Evolutionary conservation across 2,888 invertebrate species (phyloP).

Genomic region (Drosophila prostipennis): DNA sequence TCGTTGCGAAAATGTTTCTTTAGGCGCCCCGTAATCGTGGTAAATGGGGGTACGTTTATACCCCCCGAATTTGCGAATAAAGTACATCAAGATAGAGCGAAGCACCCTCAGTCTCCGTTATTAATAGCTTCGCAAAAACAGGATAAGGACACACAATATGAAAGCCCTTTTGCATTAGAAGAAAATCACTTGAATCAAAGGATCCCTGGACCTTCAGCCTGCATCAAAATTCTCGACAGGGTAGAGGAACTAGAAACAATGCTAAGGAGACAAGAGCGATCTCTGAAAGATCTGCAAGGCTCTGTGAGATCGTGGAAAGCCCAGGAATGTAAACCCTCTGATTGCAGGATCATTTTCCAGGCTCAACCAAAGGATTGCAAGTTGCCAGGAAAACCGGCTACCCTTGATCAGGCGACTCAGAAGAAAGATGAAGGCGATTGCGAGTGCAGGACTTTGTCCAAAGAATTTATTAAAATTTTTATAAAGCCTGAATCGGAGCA

Average conservation of each 20-base stretch:
- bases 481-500: background rate
- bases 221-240: slow-evolving; percentile 3
- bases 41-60: background rate
- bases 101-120: background rate
- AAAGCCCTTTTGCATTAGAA: background rate
- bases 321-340: background rate
- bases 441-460: slow-evolving; percentile 1
- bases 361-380: background rate
- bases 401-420: background rate
- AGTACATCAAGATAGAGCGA: background rate
- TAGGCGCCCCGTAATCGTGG: slow-evolving; percentile 12
- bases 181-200: too few species aligned
- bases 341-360: background rate
- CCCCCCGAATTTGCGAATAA: background rate
- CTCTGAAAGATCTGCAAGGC: slow-evolving; percentile 7
- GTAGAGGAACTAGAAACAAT: slow-evolving; percentile 13
- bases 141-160: slow-evolving; percentile 8
- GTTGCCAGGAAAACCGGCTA: background rate
- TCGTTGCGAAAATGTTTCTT: background rate
- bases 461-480: slow-evolving; percentile 27
- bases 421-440: background rate
- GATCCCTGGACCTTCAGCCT: background rate
- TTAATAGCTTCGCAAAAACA: background rate
- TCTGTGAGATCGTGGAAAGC: slow-evolving; percentile 3
- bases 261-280: slow-evolving; percentile 9